Conservation (phyloP, 2,797 vertebrate species). For the Phalloptychus januarius region DNA sequence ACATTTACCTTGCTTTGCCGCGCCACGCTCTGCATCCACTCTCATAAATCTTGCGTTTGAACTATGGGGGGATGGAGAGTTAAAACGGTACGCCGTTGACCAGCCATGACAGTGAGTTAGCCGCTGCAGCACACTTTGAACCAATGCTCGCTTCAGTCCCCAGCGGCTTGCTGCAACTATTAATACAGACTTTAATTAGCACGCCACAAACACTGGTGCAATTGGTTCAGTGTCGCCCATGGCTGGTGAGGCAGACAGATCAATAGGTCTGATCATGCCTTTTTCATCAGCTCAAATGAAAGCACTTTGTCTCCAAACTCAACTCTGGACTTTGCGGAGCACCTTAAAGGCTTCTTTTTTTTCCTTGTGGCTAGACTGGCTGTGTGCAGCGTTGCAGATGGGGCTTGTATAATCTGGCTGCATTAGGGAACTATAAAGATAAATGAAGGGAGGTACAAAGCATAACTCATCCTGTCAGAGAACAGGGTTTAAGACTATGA, state of each 20-base stretch:
- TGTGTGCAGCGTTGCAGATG: conserved; percentile 69
- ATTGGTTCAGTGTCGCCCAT: conserved; percentile 76
- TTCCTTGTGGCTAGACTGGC: conserved; percentile 46
- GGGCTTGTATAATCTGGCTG: conserved; percentile 80
- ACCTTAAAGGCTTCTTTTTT: conserved; percentile 64
- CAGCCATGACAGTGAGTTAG: conserved; percentile 62
- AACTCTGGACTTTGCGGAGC: conserved; percentile 61
- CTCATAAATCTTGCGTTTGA: conserved; percentile 59
- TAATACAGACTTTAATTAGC: conserved; percentile 84
- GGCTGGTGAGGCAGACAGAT: conserved; percentile 74
- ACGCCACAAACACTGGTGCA: conserved; percentile 73
- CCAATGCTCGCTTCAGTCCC: conserved; percentile 57
- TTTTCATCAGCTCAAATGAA: conserved; percentile 83
- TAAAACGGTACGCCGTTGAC: conserved; percentile 55
- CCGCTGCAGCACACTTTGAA: conserved; percentile 48
- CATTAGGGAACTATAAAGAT: conserved; percentile 84
- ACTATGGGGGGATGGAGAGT: conserved; percentile 39
- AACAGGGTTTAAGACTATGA: conserved; percentile 67
- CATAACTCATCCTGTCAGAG: conserved; percentile 84
- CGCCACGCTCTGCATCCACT: conserved; percentile 42
- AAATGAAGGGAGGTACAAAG: conserved; percentile 77
- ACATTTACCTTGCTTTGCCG: conserved; percentile 45
- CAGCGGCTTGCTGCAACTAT: conserved; percentile 75
- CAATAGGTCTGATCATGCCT: conserved; percentile 83
- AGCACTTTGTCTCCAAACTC: conserved; percentile 79